A percentile compares a stretch with the other conserved stretches of the same genome.
Evolutionary conservation across 2,113 vertebrate species (phyloP).

Genomic region (Syrmaticus mikado): DNA sequence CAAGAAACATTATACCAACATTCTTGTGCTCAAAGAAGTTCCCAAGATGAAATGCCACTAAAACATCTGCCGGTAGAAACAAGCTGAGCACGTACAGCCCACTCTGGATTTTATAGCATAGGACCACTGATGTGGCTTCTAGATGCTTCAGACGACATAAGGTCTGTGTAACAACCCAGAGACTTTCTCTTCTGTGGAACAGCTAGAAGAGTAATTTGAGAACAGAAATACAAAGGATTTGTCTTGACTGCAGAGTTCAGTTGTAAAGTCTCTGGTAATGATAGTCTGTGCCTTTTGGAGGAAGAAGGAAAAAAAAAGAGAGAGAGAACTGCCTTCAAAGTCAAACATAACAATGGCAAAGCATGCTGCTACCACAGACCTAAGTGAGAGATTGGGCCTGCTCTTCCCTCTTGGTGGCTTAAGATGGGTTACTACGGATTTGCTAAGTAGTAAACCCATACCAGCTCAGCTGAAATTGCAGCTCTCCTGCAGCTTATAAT

Average conservation of each 20-base stretch:
- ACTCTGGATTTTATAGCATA: neutral
- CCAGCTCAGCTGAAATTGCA: neutral
- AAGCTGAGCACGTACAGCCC: neutral
- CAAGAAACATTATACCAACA: neutral
- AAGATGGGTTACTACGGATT: neutral
- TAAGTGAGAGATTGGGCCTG: neutral
- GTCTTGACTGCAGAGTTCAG: neutral
- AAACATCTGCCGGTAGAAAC: neutral
- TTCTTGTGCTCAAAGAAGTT: neutral
- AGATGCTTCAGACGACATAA: neutral
- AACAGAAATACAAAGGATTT: neutral
- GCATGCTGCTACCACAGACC: fast-evolving
- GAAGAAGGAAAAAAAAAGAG: too few species aligned
- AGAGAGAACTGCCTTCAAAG: neutral
- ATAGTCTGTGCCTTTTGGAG: neutral
- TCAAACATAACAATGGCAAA: neutral
- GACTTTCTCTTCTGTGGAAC: neutral
- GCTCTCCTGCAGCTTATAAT: neutral
- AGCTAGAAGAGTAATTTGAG: neutral
- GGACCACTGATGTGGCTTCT: neutral
- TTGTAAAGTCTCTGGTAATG: neutral
- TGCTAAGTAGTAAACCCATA: fast-evolving
- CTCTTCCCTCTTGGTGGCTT: neutral
- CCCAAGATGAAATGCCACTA: neutral
- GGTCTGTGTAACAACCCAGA: neutral